A percentile compares a stretch with the other conserved stretches of the same genome.
Evolutionary conservation across 2,113 vertebrate species (phyloP).

Genomic region (Otocyon megalotis): DNA sequence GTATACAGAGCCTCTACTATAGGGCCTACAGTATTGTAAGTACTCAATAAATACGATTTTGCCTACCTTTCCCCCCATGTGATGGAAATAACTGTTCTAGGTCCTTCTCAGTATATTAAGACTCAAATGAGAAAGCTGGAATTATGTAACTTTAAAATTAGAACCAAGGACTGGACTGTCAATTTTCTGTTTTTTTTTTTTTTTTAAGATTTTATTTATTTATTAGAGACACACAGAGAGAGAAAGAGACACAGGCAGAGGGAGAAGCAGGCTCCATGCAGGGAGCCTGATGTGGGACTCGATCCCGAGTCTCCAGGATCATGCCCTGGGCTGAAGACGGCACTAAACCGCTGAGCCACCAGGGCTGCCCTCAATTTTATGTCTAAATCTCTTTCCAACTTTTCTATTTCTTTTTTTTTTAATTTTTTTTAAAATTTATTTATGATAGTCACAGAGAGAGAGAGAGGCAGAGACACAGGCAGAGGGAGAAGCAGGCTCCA

Average conservation of each 20-base stretch:
- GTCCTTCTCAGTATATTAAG: slow-evolving; percentile 3
- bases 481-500: no score
- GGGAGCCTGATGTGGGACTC: no score
- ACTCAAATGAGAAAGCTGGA: neutral
- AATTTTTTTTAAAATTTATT: no score
- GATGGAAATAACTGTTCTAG: neutral
- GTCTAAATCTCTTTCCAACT: neutral
- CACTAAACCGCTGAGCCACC: no score
- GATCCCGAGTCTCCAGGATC: no score
- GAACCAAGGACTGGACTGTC: neutral
- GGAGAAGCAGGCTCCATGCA: no score
- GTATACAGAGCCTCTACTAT: neutral
- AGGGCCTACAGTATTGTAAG: neutral
- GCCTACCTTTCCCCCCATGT: neutral
- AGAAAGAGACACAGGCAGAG: no score
- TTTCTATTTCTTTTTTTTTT: neutral
- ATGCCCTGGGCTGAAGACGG: no score
- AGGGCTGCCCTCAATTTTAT: neutral
- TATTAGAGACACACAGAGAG: no score
- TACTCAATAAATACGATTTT: neutral
- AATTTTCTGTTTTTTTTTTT: neutral
- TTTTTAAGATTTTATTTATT: no score
- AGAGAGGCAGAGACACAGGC: no score
- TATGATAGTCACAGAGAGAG: no score
- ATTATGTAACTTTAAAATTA: neutral